phyloP scores from a whole-genome alignment of 2,888 invertebrate species.

The Trichacis sp. region DNA sequence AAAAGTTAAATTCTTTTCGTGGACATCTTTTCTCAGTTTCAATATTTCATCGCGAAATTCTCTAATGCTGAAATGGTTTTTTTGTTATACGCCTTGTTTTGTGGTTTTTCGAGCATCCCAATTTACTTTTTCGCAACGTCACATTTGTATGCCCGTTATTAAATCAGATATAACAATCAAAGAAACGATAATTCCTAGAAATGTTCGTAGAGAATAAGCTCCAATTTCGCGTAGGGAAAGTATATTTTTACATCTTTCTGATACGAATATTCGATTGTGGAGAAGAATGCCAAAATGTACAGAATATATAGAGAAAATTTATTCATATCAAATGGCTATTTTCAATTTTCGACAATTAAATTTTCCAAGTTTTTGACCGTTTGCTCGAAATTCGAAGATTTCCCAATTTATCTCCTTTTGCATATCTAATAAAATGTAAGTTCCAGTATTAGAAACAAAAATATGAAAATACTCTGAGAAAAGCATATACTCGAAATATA shows the following conservation, averaged over 20 bases:
- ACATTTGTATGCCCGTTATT: neutral
- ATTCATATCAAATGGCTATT: neutral
- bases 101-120: too few species aligned
- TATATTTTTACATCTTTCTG: conserved; percentile 35
- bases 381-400: neutral
- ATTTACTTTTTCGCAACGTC: neutral
- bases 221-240: conserved; percentile 18
- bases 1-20: too few species aligned
- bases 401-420: too few species aligned
- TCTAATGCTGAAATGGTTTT: too few species aligned
- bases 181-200: conserved; percentile 12
- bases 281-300: neutral
- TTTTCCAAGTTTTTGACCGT: neutral
- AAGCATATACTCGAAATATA: neutral
- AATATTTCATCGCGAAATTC: too few species aligned
- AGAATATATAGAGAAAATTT: neutral
- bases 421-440: too few species aligned
- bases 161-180: neutral
- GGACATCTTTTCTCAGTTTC: too few species aligned
- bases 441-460: too few species aligned
- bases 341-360: too few species aligned
- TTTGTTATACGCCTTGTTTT: too few species aligned
- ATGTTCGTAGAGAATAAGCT: conserved; percentile 16
- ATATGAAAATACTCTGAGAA: neutral
- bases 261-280: neutral